These are phyloP conservation scores for Fregata magnificens DNA, from an alignment of 2,113 vertebrate species.

Conservation along the genomic window DNA sequence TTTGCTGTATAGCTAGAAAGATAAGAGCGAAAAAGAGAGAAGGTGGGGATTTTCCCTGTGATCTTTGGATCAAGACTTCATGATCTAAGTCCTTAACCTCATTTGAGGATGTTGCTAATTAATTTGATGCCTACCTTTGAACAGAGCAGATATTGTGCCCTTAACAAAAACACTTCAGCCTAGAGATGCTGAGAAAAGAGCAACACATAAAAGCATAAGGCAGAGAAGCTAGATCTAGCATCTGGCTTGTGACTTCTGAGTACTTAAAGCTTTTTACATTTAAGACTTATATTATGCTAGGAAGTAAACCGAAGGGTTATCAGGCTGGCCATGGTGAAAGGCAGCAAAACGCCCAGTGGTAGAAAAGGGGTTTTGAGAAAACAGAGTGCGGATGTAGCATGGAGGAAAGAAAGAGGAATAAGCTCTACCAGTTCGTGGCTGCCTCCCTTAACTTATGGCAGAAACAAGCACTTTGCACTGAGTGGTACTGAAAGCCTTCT, in stretches of 20 bases:
- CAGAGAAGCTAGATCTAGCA: neutral
- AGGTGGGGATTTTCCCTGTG: neutral
- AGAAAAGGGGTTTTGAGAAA: neutral
- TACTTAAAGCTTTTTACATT: neutral
- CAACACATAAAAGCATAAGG: neutral
- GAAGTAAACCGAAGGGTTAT: neutral
- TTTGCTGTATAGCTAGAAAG: neutral
- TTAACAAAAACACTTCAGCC: neutral
- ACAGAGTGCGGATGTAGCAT: neutral
- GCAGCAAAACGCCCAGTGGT: neutral
- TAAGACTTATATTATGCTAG: neutral
- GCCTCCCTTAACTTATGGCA: neutral
- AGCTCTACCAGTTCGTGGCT: neutral
- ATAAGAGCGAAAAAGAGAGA: neutral
- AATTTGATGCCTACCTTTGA: neutral
- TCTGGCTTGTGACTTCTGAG: neutral
- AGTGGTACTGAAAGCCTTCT: neutral
- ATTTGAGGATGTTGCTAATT: neutral
- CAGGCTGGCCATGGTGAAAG: neutral
- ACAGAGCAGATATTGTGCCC: neutral
- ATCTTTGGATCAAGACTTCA: neutral
- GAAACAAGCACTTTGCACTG: fast-evolving
- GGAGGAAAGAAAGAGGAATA: neutral
- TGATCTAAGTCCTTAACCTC: neutral
- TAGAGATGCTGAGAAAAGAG: neutral